Evolutionary conservation across 2,113 vertebrate genomes (phyloP).

Genomic region (Pipa parva): DNA sequence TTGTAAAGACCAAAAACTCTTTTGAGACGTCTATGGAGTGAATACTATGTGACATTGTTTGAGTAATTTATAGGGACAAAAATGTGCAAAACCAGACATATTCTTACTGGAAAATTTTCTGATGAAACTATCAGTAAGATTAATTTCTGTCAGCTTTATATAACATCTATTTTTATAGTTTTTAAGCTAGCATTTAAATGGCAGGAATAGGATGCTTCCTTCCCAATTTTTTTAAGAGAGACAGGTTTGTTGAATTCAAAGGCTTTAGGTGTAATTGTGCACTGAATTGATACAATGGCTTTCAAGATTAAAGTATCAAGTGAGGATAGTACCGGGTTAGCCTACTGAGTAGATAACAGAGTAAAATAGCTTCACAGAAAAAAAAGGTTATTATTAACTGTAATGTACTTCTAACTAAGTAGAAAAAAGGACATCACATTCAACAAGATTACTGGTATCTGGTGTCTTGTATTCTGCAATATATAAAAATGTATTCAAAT

Average conservation of each 20-base stretch:
- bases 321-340: not conserved
- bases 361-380: slow-evolving; percentile 19
- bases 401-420: no score
- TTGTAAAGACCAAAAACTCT: slow-evolving; percentile 40
- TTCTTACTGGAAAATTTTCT: not conserved
- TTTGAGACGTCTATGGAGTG: slow-evolving; percentile 31
- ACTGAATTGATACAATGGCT: slow-evolving; percentile 24
- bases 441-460: no score
- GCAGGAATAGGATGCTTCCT: slow-evolving; percentile 5
- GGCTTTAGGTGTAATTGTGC: slow-evolving; percentile 23
- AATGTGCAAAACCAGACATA: not conserved
- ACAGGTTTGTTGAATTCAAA: slow-evolving; percentile 15
- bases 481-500: no score
- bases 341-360: slow-evolving; percentile 20
- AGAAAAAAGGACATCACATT: no score
- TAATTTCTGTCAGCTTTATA: slow-evolving; percentile 31
- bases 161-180: slow-evolving; percentile 20
- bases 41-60: not conserved
- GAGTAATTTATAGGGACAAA: slow-evolving; percentile 10
- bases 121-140: slow-evolving; percentile 36
- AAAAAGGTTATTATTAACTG: not conserved
- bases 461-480: no score
- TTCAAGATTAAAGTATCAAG: slow-evolving; percentile 18
- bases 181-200: slow-evolving; percentile 41
- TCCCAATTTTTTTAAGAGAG: slow-evolving; percentile 3